Conservation (phyloP, 2,797 vertebrate genomes). For the Petrocephalus sullivani region DNA sequence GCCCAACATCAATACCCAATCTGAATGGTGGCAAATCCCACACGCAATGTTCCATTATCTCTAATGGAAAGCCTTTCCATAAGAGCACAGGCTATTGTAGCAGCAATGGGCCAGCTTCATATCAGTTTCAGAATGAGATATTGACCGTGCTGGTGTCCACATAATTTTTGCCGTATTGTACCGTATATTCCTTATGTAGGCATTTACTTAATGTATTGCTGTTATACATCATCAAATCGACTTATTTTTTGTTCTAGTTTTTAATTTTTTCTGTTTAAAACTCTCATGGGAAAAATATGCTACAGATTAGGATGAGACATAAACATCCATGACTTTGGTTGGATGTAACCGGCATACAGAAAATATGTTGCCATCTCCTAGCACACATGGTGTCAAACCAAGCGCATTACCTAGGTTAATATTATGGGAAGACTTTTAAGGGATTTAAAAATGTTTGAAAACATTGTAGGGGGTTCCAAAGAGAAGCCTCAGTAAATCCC, state of each 20-base stretch:
- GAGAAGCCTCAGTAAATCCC: neutral
- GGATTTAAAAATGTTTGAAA: neutral
- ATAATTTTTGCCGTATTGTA: neutral
- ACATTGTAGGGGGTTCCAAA: neutral
- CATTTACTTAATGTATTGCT: neutral
- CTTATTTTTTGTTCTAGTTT: neutral
- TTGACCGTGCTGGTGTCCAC: neutral
- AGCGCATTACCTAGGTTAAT: neutral
- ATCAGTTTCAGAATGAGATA: neutral
- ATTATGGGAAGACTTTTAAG: neutral
- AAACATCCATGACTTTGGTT: neutral
- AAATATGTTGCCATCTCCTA: neutral
- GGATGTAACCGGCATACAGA: neutral
- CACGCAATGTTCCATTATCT: too few species aligned
- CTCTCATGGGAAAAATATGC: neutral
- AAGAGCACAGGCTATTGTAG: neutral
- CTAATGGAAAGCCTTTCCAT: neutral
- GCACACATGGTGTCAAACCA: neutral
- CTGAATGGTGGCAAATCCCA: neutral
- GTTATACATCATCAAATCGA: neutral
- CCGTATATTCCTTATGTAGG: neutral
- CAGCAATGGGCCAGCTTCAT: neutral
- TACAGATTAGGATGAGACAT: neutral
- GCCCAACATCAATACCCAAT: neutral
- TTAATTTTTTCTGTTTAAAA: neutral